Conservation (phyloP, 2,113 vertebrate species). For the Tautogolabrus adspersus region DNA sequence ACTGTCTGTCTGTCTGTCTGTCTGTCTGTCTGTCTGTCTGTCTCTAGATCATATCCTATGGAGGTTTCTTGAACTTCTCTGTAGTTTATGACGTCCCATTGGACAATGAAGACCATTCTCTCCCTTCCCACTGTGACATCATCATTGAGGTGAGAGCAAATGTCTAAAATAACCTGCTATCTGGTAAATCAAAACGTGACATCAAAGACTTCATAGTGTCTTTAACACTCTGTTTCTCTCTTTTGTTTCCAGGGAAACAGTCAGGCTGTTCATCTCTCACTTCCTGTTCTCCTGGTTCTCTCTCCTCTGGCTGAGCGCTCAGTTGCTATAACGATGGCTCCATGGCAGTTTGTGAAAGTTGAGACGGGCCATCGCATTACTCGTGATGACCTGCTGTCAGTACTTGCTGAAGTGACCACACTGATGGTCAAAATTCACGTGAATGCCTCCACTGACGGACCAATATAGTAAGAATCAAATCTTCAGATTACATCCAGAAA, state of each 20-base stretch:
- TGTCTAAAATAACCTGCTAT: not conserved
- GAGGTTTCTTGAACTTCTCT: slow-evolving; percentile 61
- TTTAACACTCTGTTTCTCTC: not conserved
- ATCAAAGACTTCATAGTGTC: not conserved
- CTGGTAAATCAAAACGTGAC: not conserved
- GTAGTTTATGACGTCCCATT: slow-evolving; percentile 55
- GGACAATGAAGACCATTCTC: slow-evolving; percentile 54
- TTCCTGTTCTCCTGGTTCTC: slow-evolving; percentile 79
- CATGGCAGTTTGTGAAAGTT: slow-evolving; percentile 83
- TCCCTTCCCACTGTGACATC: slow-evolving; percentile 59
- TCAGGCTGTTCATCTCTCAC: slow-evolving; percentile 81
- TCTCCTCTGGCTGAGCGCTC: slow-evolving; percentile 85
- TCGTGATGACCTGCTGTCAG: slow-evolving; percentile 88
- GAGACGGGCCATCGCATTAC: slow-evolving; percentile 79
- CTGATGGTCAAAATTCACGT: slow-evolving; percentile 87
- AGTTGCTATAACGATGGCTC: slow-evolving; percentile 79
- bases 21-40: not conserved
- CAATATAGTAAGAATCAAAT: slow-evolving; percentile 82
- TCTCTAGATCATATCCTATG: slow-evolving; percentile 67
- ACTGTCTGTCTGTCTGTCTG: not conserved
- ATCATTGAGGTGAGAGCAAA: slow-evolving; percentile 61
- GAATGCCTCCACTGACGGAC: slow-evolving; percentile 82
- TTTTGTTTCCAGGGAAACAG: slow-evolving; percentile 87
- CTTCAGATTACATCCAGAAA: too few species aligned
- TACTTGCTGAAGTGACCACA: slow-evolving; percentile 86